Conservation (phyloP, 2,797 vertebrate species). For the Pseudopleuronectes americanus region DNA sequence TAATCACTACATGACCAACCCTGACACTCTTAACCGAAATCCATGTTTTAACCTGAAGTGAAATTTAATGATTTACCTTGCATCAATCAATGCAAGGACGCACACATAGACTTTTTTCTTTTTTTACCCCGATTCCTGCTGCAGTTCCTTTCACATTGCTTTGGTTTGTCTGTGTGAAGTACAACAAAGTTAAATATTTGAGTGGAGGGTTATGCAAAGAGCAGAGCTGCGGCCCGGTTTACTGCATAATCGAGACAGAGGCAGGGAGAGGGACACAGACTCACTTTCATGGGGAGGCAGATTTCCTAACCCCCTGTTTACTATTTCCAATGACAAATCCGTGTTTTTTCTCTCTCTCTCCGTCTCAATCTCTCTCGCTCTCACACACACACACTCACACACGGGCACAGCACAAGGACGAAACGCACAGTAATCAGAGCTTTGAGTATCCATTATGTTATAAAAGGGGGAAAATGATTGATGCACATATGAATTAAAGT, state of each 20-base stretch:
- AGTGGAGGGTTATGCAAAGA: slow-evolving; percentile 31
- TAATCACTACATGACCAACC: too few relatives aligned
- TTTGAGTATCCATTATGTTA: slow-evolving; percentile 74
- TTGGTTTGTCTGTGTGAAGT: slow-evolving; percentile 38
- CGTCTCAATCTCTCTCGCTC: neutral
- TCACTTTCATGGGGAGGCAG: slow-evolving; percentile 16
- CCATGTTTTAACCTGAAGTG: too few relatives aligned
- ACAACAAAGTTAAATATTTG: slow-evolving; percentile 55
- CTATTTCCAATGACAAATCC: slow-evolving; percentile 35
- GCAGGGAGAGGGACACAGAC: neutral
- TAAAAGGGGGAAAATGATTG: slow-evolving; percentile 76
- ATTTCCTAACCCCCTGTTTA: slow-evolving; percentile 42
- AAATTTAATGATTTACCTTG: too few relatives aligned
- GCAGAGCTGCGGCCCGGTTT: slow-evolving; percentile 51
- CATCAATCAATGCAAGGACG: too few relatives aligned
- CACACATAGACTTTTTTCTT: too few relatives aligned
- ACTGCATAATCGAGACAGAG: slow-evolving; percentile 46
- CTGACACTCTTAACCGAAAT: too few relatives aligned
- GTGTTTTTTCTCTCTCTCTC: neutral
- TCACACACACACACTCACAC: neutral
- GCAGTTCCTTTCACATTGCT: slow-evolving; percentile 20
- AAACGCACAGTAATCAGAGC: slow-evolving; percentile 64
- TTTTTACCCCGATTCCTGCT: too few relatives aligned
- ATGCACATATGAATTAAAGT: slow-evolving; percentile 82
- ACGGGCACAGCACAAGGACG: slow-evolving; percentile 70